Conservation (phyloP, 2,113 vertebrate genomes). For the Prunella himalayana region DNA sequence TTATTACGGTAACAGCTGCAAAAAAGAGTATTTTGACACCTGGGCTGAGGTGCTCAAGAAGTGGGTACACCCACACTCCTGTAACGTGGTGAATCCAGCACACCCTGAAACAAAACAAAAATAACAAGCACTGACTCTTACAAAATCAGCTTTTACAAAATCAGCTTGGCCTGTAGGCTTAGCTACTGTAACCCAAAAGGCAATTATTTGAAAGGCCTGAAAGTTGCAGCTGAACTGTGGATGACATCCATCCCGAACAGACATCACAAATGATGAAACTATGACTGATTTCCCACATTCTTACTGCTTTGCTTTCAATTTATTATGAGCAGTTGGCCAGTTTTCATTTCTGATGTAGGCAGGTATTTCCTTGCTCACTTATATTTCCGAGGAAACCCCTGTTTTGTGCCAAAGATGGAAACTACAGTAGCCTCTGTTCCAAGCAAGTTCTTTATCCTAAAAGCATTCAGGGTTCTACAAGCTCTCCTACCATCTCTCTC, state of each 20-base stretch:
- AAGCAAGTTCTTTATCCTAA: neutral
- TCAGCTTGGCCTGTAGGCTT: neutral
- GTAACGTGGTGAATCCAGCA: constrained; percentile 96
- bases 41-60: constrained; percentile 86
- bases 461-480: neutral
- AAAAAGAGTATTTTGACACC: constrained; percentile 86
- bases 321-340: neutral
- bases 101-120: constrained; percentile 77
- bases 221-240: neutral
- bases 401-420: neutral
- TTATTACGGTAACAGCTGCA: constrained; percentile 71
- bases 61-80: constrained; percentile 94
- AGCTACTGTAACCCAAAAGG: neutral
- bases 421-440: neutral
- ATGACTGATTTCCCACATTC: neutral
- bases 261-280: neutral
- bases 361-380: neutral
- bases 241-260: neutral
- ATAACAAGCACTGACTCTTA: neutral
- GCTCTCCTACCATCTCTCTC: neutral
- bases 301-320: neutral
- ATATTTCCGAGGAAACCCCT: neutral
- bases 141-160: neutral
- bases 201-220: neutral
- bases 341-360: neutral